phyloP scores from a whole-genome alignment of 2,797 vertebrate genomes.

The Sebastes miniatus region DNA sequence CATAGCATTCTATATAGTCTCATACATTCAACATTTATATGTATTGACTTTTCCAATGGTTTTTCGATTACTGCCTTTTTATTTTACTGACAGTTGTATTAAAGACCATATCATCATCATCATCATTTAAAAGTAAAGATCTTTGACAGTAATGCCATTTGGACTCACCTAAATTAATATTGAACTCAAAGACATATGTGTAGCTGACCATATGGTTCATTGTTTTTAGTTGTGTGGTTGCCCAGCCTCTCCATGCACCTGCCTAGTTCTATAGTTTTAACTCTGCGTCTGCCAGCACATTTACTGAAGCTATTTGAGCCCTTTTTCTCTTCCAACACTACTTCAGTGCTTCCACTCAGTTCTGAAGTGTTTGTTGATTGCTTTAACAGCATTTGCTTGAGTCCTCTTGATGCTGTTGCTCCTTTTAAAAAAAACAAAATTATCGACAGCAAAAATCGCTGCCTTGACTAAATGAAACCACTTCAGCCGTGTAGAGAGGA shows the following conservation, averaged over 20 bases:
- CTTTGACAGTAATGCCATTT: neutral
- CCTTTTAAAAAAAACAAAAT: conserved; percentile 30
- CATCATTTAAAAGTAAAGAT: neutral
- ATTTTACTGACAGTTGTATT: neutral
- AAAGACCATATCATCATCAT: neutral
- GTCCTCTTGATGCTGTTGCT: conserved; percentile 39
- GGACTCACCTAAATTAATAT: neutral
- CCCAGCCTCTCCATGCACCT: neutral
- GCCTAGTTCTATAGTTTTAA: conserved; percentile 13
- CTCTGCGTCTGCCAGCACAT: conserved; percentile 32
- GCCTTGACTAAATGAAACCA: conserved; percentile 41
- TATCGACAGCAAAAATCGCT: conserved; percentile 37
- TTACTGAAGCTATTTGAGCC: conserved; percentile 18
- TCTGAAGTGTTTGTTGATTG: conserved; percentile 57
- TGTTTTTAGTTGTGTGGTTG: neutral
- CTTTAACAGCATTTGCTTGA: conserved; percentile 43
- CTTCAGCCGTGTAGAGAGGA: conserved; percentile 21
- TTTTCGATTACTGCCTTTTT: neutral
- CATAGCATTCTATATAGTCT: neutral
- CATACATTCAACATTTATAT: neutral
- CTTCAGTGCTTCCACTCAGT: conserved; percentile 25
- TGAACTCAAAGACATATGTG: neutral
- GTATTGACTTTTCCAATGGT: neutral
- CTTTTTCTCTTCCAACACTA: conserved; percentile 16
- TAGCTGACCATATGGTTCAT: conserved; percentile 13